Evolutionary conservation across 2,888 invertebrate species (phyloP), one percentile per base, ranked within the genome.

Genomic region (Dastarcus helophoroides): DNA sequence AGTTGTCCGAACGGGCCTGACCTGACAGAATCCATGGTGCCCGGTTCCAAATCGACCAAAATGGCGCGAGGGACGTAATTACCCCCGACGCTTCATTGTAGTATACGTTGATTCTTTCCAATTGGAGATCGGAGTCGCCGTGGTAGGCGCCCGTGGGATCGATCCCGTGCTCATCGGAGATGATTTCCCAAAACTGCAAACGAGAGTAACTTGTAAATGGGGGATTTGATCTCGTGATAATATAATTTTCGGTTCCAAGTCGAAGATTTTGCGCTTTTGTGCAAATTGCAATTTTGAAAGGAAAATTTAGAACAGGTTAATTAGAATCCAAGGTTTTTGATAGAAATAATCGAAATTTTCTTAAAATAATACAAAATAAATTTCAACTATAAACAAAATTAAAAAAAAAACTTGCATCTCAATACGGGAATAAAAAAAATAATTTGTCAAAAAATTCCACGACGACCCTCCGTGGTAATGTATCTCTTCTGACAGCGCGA

Each of bases 1-100:
- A 94, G 82, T 61, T 91, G 90, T 61, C 74, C 91, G 64, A 88
- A 93, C 8, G 91, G 86, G 35, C 93, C 91, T 1, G 90, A 88
- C 42, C 93, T 75, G 39, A 95, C 91, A 0, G 91, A 88, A 65
- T 95, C 94, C 93, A 95, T 94, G 48, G 93, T 94, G 43, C 94
- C 94, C 26, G 94, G 94, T 64, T 95, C 94, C 56, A 95, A 67
- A 58, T 95, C 94, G 42, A 94, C 85, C 36, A 94, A 73, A 56
- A 94, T 80, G 50, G 91, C 90, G 41, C 93, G 73, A 7, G 93
- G 93, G 36, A 94, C 93, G 64, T 91, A 94, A 66, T 91, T 93
- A 48, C 86, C 89, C 30, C 84, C 42, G 82, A 80, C 29, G 90
- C 90, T 62, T 91, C 90, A 67, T 91, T 91, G 73, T 90, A 93